A percentile compares a stretch with the other conserved stretches of the same genome.
phyloP scores from a whole-genome alignment of 2,797 vertebrate species.

The Gorsachius magnificus region DNA sequence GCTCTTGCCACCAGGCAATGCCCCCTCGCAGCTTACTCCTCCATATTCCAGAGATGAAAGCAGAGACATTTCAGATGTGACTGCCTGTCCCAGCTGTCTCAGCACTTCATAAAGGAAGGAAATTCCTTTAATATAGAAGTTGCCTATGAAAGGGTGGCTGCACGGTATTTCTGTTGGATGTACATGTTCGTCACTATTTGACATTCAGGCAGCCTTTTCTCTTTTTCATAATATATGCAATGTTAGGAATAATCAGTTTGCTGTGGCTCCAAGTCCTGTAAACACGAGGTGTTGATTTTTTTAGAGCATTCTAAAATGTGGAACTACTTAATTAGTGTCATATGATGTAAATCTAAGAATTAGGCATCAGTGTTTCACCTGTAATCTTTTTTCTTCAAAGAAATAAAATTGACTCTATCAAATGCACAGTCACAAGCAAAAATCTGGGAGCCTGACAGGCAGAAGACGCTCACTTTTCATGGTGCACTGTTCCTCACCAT shows the following conservation, averaged over 20 bases:
- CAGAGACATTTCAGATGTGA: background rate
- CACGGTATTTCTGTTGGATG: background rate
- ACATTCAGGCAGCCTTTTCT: background rate
- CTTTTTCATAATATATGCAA: background rate
- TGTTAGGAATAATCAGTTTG: slow-evolving; percentile 26
- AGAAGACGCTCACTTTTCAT: background rate
- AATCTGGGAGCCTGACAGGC: background rate
- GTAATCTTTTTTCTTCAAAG: background rate
- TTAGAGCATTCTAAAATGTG: slow-evolving; percentile 34
- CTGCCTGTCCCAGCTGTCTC: background rate
- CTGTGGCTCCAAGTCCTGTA: background rate
- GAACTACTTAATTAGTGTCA: slow-evolving; percentile 43
- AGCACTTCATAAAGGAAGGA: background rate
- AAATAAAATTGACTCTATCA: background rate
- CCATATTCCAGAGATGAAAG: background rate
- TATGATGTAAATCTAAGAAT: background rate
- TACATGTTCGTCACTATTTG: background rate
- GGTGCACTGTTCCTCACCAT: background rate
- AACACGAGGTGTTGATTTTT: slow-evolving; percentile 18
- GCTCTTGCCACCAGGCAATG: background rate
- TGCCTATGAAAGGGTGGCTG: background rate
- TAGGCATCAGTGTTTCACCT: background rate
- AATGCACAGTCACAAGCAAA: background rate
- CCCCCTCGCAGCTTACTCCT: background rate
- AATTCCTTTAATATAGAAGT: background rate